Evolutionary conservation across 2,797 vertebrate species (phyloP).

Genomic region (Hydrolagus colliei): DNA sequence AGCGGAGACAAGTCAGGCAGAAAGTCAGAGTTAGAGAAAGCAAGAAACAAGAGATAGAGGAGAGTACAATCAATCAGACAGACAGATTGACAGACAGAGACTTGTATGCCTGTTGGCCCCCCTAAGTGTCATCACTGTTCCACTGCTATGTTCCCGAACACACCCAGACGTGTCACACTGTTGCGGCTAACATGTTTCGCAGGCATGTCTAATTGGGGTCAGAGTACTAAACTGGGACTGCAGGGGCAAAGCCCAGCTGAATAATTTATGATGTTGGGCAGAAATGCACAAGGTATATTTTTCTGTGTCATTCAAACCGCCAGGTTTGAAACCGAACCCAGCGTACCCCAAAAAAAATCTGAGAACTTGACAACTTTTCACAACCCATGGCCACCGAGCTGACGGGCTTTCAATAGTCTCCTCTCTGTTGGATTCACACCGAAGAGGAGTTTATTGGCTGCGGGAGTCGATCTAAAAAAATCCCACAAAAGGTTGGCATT

Average conservation of each 20-base stretch:
- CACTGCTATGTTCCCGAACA: slow-evolving; percentile 21
- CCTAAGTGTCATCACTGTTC: slow-evolving; percentile 18
- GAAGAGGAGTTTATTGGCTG: neutral
- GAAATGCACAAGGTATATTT: neutral
- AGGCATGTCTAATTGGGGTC: slow-evolving; percentile 31
- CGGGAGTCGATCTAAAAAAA: neutral
- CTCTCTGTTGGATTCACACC: too few species aligned
- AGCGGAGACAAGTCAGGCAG: neutral
- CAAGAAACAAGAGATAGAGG: too few species aligned
- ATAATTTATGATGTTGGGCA: slow-evolving; percentile 20
- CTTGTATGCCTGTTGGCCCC: slow-evolving; percentile 13
- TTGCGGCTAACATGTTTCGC: slow-evolving; percentile 18
- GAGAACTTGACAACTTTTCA: too few species aligned
- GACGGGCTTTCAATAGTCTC: too few species aligned
- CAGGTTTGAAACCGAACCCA: neutral
- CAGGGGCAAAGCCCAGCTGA: slow-evolving; percentile 4
- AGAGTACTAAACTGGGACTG: slow-evolving; percentile 24
- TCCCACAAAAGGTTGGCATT: slow-evolving; percentile 1
- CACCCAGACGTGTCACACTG: slow-evolving; percentile 27
- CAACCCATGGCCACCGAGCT: too few species aligned
- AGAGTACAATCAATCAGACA: too few species aligned
- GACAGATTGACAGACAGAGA: slow-evolving; percentile 21
- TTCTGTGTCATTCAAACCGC: neutral
- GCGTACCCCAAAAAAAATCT: too few species aligned
- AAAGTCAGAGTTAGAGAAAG: neutral